These are phyloP conservation scores for Rhabditophanes sp. DNA, from an alignment of 2,888 invertebrate species.

Conservation along the genomic window DNA sequence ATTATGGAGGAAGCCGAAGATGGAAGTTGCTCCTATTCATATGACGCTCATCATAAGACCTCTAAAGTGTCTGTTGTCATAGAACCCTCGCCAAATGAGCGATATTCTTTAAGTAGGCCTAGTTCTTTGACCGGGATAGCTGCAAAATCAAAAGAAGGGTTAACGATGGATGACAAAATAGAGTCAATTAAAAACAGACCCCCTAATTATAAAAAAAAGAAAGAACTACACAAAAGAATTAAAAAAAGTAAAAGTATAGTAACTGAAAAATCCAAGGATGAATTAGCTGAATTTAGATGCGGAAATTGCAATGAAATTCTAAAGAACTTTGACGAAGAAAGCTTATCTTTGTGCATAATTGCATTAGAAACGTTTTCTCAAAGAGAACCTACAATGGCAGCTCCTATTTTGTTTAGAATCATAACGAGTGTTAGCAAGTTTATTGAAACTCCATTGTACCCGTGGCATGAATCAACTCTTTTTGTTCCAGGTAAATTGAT, in stretches of 20 bases:
- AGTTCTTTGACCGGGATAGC: too few relatives aligned
- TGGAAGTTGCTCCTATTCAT: too few relatives aligned
- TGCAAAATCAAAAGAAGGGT: too few relatives aligned
- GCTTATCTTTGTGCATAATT: constrained; percentile 65
- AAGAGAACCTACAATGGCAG: constrained; percentile 78
- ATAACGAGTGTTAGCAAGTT: constrained; percentile 58
- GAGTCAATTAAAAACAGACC: constrained; percentile 2
- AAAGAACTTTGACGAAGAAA: constrained; percentile 89
- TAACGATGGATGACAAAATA: too few relatives aligned
- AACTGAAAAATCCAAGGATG: too few relatives aligned
- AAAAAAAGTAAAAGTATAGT: background rate
- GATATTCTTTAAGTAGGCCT: too few relatives aligned
- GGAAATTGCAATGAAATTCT: constrained; percentile 67
- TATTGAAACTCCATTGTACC: constrained; percentile 35
- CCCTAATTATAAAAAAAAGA: constrained; percentile 4
- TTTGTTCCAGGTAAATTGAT: constrained; percentile 87
- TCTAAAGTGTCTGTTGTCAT: too few relatives aligned
- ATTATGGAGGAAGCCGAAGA: too few relatives aligned
- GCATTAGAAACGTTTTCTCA: constrained; percentile 87
- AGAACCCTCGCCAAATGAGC: too few relatives aligned
- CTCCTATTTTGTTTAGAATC: constrained; percentile 76
- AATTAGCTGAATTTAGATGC: constrained; percentile 50
- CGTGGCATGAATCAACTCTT: constrained; percentile 46
- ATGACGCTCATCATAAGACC: too few relatives aligned
- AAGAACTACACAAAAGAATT: too few relatives aligned